phyloP scores from a whole-genome alignment of 2,797 vertebrate species.

The Pitangus sulphuratus region DNA sequence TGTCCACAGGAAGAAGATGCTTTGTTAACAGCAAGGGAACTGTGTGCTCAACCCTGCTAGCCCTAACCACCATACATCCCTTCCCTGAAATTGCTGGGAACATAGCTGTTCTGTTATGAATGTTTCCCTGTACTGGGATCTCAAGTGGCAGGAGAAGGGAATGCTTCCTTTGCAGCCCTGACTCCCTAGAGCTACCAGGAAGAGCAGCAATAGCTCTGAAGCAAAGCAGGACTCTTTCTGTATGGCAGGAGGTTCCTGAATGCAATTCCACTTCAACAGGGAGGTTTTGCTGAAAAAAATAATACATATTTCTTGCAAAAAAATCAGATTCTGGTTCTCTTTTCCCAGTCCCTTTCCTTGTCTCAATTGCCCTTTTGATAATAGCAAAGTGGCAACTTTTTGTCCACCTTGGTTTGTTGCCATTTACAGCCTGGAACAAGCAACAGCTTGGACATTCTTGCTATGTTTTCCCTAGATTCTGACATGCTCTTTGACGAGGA shows the following conservation, averaged over 20 bases:
- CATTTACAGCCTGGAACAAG: neutral
- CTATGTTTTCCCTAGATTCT: neutral
- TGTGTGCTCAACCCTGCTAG: neutral
- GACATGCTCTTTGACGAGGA: neutral
- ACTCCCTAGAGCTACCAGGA: neutral
- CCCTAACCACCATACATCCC: neutral
- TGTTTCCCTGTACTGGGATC: neutral
- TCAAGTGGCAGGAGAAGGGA: neutral
- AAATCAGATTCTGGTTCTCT: neutral
- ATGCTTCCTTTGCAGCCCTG: neutral
- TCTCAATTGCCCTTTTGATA: neutral
- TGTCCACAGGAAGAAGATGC: neutral
- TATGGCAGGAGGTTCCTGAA: neutral
- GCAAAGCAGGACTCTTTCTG: neutral
- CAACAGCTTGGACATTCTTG: neutral
- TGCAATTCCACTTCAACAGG: fast-evolving
- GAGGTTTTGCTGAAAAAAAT: neutral
- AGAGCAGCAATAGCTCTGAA: neutral
- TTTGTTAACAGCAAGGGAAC: neutral
- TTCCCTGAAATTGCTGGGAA: neutral
- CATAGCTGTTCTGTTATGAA: neutral
- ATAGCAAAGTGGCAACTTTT: neutral
- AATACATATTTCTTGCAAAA: neutral
- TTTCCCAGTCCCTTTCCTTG: neutral
- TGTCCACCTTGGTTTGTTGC: neutral